Base-by-base conservation (phyloP, 2,797 vertebrate species). In the Catostomus latipinnis region DNA sequence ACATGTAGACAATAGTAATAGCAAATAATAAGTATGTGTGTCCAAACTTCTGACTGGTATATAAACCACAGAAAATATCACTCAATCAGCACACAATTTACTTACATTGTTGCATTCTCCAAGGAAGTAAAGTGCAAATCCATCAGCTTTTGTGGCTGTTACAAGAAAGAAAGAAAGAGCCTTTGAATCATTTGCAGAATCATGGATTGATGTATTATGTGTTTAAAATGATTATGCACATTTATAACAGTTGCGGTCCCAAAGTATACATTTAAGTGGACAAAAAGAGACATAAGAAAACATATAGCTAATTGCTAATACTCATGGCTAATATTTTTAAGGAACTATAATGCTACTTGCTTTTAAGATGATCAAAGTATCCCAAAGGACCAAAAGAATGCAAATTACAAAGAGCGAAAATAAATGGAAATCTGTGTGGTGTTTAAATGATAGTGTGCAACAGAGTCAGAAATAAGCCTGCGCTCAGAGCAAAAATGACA, bases 41-140 rank as follows among this genome's bases (percentile, higher is more conserved):
- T 54, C 53, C 53, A 54, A 54, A 54, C 53, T n/a, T 54, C 12
- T 54, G 13, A 54, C 13, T 12, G 34, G 1, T 34, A 5, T 54
- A 0, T 1, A 54, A 16, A 49, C 14, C 6, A 60, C 56, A 49
- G 18, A 16, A 73, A 11, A 22, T 11, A 18, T 13, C 49, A 14
- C 12, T 45, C 5, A 45, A 69, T 62, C 50, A n/a, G 5, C 18
- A 14, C n/a, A 61, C 1, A 66, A 68, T 58, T 11, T 88, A 96
- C 97, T 98, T 94, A 99, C 97, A 93, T 98, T 99, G 96, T 98
- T 99, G 94, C 98, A 98, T 94, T 99, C 97, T 93, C 97, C 98
- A 90, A 99, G 94, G 93, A 99, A 99, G 94, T 99, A 99, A 86
- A 99, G 95, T 95, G 96, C 96, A 96, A 99, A 99, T 93, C 96